Base-by-base conservation (phyloP, 2,797 vertebrate species). In the Echiichthys vipera region DNA sequence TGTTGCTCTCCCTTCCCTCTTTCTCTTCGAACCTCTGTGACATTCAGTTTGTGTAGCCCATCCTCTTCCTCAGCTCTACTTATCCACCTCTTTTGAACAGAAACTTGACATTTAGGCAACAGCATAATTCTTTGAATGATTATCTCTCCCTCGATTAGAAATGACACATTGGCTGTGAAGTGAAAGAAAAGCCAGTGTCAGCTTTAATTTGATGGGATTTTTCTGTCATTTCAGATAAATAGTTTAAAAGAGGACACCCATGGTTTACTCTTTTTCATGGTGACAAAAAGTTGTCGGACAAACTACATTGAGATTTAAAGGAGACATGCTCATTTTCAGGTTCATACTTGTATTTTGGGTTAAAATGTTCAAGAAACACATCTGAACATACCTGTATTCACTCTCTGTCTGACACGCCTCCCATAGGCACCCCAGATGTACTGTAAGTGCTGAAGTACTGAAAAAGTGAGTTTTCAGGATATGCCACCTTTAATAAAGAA, bases 171-270 rank as follows among this genome's bases (percentile, higher is more conserved):
- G 49, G 18, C 14, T 47, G 8, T 58, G 37, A 65, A 43, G 66
- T 73, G 37, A 55, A 71, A 75, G 65, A 71, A 65, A n/a, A 62
- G 51, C 50, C 22, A 61, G 37, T 73, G 66, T 73, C 71, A 59
- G 65, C 61, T 76, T 70, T 76, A 71, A 84, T 77, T 64, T 78
- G 15, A 69, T 15, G 11, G 18, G 30, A 65, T 71, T 77, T 36
- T 70, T 63, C 62, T 57, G 42, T 54, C 39, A 46, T 36, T 51
- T 49, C 8, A 27, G 36, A 47, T 56, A 29, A 74, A 63, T 47
- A 54, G 53, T 72, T 84, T 20, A 32, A 42, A 34, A 69, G 68
- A 66, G 39, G 42, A 50, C 7, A 22, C 25, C 43, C 29, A 25
- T 34, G 27, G 61, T 40, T 43, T 30, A 55, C 20, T 53, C 12